Conservation (phyloP, 2,113 vertebrate genomes). For the Lasiurus cinereus region DNA sequence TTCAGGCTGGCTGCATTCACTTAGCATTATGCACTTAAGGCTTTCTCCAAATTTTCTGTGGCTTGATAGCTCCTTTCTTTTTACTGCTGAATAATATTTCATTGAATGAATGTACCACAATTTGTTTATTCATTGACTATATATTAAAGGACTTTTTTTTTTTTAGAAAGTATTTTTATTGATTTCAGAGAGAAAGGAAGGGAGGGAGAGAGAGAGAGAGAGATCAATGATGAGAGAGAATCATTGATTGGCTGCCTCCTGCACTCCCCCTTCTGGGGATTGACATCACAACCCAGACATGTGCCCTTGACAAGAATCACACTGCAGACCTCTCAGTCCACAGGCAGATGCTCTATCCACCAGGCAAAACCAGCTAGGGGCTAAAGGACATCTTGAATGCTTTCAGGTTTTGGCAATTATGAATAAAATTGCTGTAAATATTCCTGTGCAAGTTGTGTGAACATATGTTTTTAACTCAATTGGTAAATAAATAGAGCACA, state of each 20-base stretch:
- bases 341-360: too few species aligned
- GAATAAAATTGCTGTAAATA: conserved; percentile 14
- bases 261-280: too few species aligned
- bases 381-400: not conserved
- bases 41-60: not conserved
- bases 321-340: too few species aligned
- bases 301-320: too few species aligned
- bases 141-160: not conserved
- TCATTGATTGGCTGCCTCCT: too few species aligned
- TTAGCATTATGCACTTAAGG: not conserved
- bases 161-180: not conserved
- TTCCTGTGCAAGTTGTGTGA: not conserved
- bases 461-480: conserved; percentile 18
- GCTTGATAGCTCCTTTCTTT: not conserved
- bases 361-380: too few species aligned
- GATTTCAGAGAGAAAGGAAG: too few species aligned
- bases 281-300: too few species aligned
- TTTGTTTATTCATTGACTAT: not conserved
- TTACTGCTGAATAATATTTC: conserved; percentile 34
- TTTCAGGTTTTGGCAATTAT: not conserved
- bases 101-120: not conserved
- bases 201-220: too few species aligned
- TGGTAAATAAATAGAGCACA: conserved; percentile 14
- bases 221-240: too few species aligned
- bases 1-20: not conserved